These are phyloP conservation scores for Norana najaformis DNA, from an alignment of 2,888 invertebrate species.

Conservation along the genomic window DNA sequence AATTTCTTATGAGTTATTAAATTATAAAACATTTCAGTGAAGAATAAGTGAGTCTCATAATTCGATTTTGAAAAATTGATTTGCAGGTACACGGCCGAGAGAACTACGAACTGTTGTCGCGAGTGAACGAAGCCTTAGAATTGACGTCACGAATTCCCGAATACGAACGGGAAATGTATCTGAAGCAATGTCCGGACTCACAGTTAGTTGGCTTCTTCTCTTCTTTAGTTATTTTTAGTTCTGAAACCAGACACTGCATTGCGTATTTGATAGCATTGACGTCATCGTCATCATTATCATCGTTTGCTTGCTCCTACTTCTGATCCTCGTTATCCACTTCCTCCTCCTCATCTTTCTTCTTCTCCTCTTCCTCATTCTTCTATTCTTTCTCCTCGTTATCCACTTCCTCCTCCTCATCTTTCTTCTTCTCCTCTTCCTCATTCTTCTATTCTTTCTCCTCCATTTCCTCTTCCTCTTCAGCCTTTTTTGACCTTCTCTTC, in stretches of 20 bases:
- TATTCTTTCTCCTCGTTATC: no score
- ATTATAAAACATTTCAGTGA: neutral
- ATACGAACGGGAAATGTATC: constrained; percentile 24
- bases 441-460: neutral
- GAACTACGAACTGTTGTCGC: constrained; percentile 29
- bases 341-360: no score
- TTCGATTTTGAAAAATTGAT: no score
- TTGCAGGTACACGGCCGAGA: constrained; percentile 28
- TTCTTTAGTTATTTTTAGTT: neutral
- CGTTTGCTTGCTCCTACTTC: no score
- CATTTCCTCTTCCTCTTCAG: no score
- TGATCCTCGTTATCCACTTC: no score
- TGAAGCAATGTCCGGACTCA: constrained; percentile 19
- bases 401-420: neutral
- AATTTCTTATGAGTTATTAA: neutral
- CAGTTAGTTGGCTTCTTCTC: neutral
- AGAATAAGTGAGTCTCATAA: neutral
- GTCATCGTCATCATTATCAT: no score
- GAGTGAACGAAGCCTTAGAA: constrained; percentile 26
- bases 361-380: no score
- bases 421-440: neutral
- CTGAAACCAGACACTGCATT: neutral
- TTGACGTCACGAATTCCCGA: constrained; percentile 22
- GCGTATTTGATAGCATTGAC: neutral
- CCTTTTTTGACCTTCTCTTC: no score